A percentile compares a stretch with the other conserved stretches of the same genome.
These are phyloP conservation scores for Xyrauchen texanus DNA, from an alignment of 2,113 vertebrate species.

Conservation along the genomic window DNA sequence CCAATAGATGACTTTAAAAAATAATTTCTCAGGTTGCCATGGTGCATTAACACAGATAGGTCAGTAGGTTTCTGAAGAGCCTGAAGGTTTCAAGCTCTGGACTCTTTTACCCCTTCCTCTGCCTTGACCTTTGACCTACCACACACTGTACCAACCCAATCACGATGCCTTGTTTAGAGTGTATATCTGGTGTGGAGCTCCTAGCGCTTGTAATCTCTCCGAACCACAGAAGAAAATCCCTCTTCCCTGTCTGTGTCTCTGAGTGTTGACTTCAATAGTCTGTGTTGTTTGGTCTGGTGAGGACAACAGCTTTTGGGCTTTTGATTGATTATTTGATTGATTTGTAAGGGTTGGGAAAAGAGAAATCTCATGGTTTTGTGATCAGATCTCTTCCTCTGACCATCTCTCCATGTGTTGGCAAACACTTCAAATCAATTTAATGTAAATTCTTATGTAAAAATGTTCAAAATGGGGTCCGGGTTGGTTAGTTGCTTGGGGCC, in stretches of 20 bases:
- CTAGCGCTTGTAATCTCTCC: constrained; percentile 53
- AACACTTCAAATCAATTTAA: no score
- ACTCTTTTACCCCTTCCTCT: constrained; percentile 47
- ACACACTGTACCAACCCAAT: constrained; percentile 41
- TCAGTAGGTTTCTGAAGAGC: neutral
- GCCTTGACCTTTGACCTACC: constrained; percentile 59
- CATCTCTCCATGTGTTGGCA: neutral
- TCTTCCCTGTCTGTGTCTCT: neutral
- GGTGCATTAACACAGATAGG: no score
- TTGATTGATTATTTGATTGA: constrained; percentile 35
- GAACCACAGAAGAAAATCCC: constrained; percentile 9
- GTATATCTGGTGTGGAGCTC: constrained; percentile 60
- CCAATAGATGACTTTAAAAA: no score
- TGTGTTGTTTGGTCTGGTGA: constrained; percentile 52
- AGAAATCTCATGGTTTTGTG: constrained; percentile 28
- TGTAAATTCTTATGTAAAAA: no score
- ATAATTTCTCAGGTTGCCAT: no score
- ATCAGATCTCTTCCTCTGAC: constrained; percentile 32
- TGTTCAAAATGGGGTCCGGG: no score
- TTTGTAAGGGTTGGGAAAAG: neutral
- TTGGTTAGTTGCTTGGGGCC: no score
- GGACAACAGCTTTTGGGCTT: constrained; percentile 8
- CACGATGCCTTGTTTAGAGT: constrained; percentile 64
- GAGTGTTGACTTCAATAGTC: constrained; percentile 44
- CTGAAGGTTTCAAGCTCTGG: constrained; percentile 8